Evolutionary conservation across 2,888 invertebrate species (phyloP).

Genomic region (Pristionchus arcanus): DNA sequence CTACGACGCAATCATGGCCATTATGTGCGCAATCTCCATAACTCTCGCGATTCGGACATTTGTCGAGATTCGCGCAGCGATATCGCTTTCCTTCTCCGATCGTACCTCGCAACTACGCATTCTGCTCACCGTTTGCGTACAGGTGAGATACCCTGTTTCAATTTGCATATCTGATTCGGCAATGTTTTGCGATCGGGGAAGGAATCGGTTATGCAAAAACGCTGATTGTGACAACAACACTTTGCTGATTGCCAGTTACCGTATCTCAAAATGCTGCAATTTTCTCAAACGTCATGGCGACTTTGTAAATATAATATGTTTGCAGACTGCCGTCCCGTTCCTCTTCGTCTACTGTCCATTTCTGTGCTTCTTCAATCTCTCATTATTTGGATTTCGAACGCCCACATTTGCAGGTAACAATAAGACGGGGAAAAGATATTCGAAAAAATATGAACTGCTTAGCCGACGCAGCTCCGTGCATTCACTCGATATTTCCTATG

Average conservation of each 20-base stretch:
- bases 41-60: not conserved
- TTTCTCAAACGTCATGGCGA: not conserved
- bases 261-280: not conserved
- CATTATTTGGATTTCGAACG: not conserved
- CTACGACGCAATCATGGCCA: not conserved
- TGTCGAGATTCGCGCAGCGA: not conserved
- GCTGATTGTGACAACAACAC: not conserved
- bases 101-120: not conserved
- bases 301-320: not conserved
- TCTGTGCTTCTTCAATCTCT: not conserved
- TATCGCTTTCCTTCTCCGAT: not conserved
- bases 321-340: not conserved
- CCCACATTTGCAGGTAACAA: not conserved
- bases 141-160: not conserved
- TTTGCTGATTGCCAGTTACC: not conserved
- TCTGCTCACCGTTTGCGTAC: not conserved
- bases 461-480: not conserved
- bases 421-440: not conserved
- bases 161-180: not conserved
- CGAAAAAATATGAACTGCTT: too few relatives aligned
- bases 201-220: not conserved
- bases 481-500: not conserved
- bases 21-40: not conserved
- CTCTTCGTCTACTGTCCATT: not conserved
- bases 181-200: not conserved